Percentiles rank a stretch among this genome's conserved stretches.
Evolutionary conservation across 2,888 invertebrate genomes (phyloP).

Genomic region (Subacronicta megacephala): DNA sequence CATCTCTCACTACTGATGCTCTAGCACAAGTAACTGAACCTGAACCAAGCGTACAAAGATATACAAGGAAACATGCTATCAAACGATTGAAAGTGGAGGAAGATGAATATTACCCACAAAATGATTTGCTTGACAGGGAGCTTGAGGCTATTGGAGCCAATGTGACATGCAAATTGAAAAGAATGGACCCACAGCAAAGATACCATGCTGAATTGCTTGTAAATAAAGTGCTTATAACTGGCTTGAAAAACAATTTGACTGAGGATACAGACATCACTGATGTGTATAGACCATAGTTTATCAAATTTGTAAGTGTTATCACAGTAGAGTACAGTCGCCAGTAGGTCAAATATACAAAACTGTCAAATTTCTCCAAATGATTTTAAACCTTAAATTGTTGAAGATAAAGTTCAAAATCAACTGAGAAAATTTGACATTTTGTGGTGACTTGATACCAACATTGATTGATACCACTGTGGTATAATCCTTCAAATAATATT

Average conservation of each 20-base stretch:
- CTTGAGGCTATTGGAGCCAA: conserved; percentile 65
- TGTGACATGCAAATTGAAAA: conserved; percentile 64
- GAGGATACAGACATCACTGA: conserved; percentile 64
- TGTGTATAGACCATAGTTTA: conserved; percentile 34
- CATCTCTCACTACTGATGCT: conserved; percentile 27
- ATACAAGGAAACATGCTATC: conserved; percentile 13
- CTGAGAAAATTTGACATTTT: no score
- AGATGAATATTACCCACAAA: conserved; percentile 18
- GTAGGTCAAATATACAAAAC: no score
- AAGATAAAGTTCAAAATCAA: no score
- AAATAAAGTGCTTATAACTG: conserved; percentile 66
- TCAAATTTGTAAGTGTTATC: no score
- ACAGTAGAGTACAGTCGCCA: no score
- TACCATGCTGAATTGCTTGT: conserved; percentile 65
- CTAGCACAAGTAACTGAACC: conserved; percentile 37
- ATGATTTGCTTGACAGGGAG: conserved; percentile 55
- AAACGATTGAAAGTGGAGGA: conserved; percentile 31
- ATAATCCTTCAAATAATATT: no score
- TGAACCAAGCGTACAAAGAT: conserved; percentile 32
- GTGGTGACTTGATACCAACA: no score
- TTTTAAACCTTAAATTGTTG: no score
- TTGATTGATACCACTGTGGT: no score
- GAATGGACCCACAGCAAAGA: conserved; percentile 64
- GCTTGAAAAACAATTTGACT: conserved; percentile 59
- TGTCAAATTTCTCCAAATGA: no score